Evolutionary conservation across 2,113 vertebrate genomes (phyloP).

Genomic region (Notiomystis cincta): DNA sequence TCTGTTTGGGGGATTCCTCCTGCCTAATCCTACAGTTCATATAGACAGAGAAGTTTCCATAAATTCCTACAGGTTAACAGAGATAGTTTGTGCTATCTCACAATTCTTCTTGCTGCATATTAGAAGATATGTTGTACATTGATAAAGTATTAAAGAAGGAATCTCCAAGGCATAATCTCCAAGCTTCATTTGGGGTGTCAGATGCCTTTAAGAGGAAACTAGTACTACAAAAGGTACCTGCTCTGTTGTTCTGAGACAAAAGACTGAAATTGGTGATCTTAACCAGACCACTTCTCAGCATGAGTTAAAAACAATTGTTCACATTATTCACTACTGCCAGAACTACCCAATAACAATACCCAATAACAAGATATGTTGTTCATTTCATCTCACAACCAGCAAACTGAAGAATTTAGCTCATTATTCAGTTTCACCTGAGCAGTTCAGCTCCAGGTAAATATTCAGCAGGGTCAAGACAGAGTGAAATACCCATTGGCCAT

Average conservation of each 20-base stretch:
- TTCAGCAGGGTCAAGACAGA: not conserved
- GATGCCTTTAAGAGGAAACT: not conserved
- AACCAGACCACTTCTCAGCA: not conserved
- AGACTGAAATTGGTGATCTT: not conserved
- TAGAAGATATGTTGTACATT: not conserved
- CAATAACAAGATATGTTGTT: fast-evolving
- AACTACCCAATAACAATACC: not conserved
- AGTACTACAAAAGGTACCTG: not conserved
- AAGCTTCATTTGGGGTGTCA: not conserved
- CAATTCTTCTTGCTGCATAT: not conserved
- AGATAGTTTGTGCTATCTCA: not conserved
- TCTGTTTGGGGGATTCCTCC: not conserved
- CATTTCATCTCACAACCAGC: not conserved
- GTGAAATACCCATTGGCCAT: not conserved
- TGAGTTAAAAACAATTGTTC: not conserved
- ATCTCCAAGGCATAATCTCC: not conserved
- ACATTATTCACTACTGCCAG: not conserved
- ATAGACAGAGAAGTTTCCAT: not conserved
- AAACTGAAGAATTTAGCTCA: not conserved
- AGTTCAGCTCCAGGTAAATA: not conserved
- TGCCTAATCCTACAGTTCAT: not conserved
- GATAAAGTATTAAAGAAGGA: not conserved
- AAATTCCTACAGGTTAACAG: not conserved
- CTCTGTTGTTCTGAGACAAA: not conserved
- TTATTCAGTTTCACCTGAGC: not conserved